Base-by-base conservation (phyloP, 1,140 invertebrate genomes). In the Hestina assimilis region DNA sequence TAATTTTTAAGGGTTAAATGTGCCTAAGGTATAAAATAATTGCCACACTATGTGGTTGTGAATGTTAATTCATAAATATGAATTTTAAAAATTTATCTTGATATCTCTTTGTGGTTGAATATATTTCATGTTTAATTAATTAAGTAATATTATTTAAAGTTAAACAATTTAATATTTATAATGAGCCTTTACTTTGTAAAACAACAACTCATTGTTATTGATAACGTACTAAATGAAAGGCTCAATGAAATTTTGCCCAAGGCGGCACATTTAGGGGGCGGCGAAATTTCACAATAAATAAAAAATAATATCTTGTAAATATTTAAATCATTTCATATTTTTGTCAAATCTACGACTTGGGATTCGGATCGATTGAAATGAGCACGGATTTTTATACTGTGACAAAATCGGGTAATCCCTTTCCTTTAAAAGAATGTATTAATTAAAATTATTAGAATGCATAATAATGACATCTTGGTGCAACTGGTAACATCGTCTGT, bases 1-100 rank as follows among this genome's bases (percentile, higher is more conserved):
- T 42, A 5, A 38, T 50, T 9, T 50, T 29, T 50, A 35, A 50
- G 47, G 47, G 47, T 50, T 38, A 50, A 40, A 50, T 40, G 47
- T 50, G 47, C 47, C 47, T 50, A 50, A 50, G 14, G 15, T 50
- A 23, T 33, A 9, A 35, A n/a, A 35, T 19, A 33, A 14, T 8
- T 38, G 31, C 47, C 47, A 50, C 47, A 26, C n/a, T 26, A n/a
- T 19, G 47, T 50, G 47, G 47, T 50, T 50, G 47, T 50, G 47
- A 50, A 40, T 21, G 28, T 14, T 38, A 24, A 26, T 33, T 24
- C 11, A 7, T 38, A 24, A 11, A 17, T 19, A 15, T 7, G 20
- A 15, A 26, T 50, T 50, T 50, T 50, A 50, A 33, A 7, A 38
- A 38, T 38, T 17, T 19, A 17, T 38, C 33, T 38, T 42, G 6